Conservation (phyloP, 2,797 vertebrate species). For the Mus minutoides region DNA sequence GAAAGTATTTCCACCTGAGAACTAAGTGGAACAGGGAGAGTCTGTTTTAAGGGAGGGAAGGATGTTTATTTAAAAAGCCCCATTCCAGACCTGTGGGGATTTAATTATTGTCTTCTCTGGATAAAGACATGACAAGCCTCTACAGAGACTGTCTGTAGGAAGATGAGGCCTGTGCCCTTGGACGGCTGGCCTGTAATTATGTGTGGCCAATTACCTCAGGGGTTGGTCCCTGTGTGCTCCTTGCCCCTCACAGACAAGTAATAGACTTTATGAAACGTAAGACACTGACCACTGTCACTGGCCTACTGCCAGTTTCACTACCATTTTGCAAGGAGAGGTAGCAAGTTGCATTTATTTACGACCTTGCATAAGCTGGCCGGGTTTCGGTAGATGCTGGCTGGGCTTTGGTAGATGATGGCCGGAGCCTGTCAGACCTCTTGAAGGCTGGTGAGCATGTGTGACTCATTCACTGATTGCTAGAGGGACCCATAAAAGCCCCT, state of each 20-base stretch:
- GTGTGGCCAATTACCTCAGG: background rate
- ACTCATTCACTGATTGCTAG: background rate
- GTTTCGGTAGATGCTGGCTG: background rate
- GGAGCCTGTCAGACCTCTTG: background rate
- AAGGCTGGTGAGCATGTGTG: background rate
- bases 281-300: background rate
- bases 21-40: slow-evolving; percentile 20
- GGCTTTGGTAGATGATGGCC: no score
- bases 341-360: background rate
- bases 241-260: background rate
- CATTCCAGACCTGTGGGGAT: background rate
- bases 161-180: background rate
- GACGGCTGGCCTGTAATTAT: background rate
- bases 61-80: slow-evolving; percentile 25
- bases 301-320: background rate
- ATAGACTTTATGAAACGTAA: background rate
- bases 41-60: background rate
- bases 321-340: background rate
- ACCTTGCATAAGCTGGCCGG: background rate
- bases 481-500: background rate
- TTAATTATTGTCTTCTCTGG: slow-evolving; percentile 15
- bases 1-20: slow-evolving; percentile 21
- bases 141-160: background rate
- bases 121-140: background rate
- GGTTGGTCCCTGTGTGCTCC: background rate